These are phyloP conservation scores for Cotesia glomerata DNA, from an alignment of 1,140 invertebrate genomes.

Conservation along the genomic window DNA sequence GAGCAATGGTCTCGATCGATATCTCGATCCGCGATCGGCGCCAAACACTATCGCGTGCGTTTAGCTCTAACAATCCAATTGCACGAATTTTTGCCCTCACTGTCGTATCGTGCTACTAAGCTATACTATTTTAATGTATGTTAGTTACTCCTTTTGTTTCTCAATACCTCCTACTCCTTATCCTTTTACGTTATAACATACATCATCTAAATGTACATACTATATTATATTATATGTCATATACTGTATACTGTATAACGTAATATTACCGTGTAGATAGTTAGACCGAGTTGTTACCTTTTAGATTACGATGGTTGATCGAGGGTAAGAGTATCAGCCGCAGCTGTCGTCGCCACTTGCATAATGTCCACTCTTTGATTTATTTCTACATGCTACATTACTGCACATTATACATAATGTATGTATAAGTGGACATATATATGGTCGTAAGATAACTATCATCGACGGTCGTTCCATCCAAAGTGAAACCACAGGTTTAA, in stretches of 20 bases:
- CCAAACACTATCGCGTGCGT: slow-evolving; percentile 15
- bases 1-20: slow-evolving; percentile 5
- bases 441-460: not conserved
- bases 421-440: not conserved
- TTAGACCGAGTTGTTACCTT: too few species aligned
- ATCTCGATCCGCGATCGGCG: slow-evolving; percentile 12
- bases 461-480: not conserved
- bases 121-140: not conserved
- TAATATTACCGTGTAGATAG: too few species aligned
- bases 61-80: not conserved
- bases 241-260: too few species aligned
- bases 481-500: not conserved
- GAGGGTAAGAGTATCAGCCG: too few species aligned
- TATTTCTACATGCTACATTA: too few species aligned
- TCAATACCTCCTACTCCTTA: too few species aligned
- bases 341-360: too few species aligned
- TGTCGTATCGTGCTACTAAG: not conserved
- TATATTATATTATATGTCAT: too few species aligned
- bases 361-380: too few species aligned
- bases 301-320: too few species aligned
- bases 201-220: too few species aligned
- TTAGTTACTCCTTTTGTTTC: not conserved
- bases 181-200: not conserved
- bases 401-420: too few species aligned
- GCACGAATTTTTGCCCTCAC: slow-evolving; percentile 7